These are phyloP conservation scores for Cyprinodon brontotheroides DNA, from an alignment of 2,113 vertebrate genomes.

Conservation along the genomic window DNA sequence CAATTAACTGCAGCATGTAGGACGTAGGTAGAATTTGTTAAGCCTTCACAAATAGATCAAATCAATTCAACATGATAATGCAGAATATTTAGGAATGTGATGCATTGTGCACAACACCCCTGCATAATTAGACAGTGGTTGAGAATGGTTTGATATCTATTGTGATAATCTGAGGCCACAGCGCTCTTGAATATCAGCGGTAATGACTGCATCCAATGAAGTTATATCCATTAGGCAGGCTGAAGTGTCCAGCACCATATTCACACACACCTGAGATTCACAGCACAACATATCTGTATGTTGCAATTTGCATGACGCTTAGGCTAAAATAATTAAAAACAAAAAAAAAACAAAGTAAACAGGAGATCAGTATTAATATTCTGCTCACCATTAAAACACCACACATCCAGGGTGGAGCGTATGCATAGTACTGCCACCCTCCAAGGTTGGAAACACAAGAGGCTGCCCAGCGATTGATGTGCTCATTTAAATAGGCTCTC, in stretches of 20 bases:
- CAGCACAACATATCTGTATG: conserved; percentile 43
- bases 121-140: conserved; percentile 66
- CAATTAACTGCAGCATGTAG: conserved; percentile 8
- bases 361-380: conserved; percentile 66
- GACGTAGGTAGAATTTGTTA: conserved; percentile 19
- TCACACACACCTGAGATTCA: conserved; percentile 63
- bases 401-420: conserved; percentile 59
- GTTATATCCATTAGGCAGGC: conserved; percentile 75
- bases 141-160: conserved; percentile 67
- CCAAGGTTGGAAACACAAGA: conserved; percentile 62
- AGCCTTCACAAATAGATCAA: conserved; percentile 42
- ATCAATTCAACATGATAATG: conserved; percentile 45
- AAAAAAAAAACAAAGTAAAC: conserved; percentile 52
- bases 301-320: conserved; percentile 69
- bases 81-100: conserved; percentile 37
- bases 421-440: conserved; percentile 61
- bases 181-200: conserved; percentile 69
- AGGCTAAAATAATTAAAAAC: conserved; percentile 66
- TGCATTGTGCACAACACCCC: conserved; percentile 46
- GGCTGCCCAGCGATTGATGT: conserved; percentile 63
- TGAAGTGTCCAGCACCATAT: conserved; percentile 73
- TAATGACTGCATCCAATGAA: conserved; percentile 76
- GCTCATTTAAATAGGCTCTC: conserved; percentile 76
- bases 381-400: conserved; percentile 60
- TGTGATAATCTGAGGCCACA: conserved; percentile 77